Base-by-base conservation (phyloP, 64 coral and sea anemone species). In the Montipora efflorescens region DNA sequence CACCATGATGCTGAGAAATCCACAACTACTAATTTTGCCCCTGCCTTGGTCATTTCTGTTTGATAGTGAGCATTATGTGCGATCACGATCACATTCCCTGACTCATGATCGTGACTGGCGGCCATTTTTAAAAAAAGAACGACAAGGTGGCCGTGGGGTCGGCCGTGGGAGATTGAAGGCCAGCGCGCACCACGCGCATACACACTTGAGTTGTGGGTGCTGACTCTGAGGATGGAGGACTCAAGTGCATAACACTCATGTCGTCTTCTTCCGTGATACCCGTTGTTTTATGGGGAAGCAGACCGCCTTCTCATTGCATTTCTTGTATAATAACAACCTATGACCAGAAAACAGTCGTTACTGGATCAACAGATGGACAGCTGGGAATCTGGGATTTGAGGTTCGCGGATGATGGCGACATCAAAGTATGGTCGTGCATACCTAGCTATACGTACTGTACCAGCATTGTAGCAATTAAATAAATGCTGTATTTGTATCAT, bases 261-360 rank as follows among this genome's bases (percentile, higher is more conserved):
- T 96, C 98, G 48, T 92, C 95, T 47, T 99, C 98, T 14, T 91
- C 95, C 21, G 95, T 99, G 0, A 92, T 99, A 59, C 98, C 98
- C 4, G 79, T 99, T 1, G 76, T 99, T 78, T 93, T 99, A 18
- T 99, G 98, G 98, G 98, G 98, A 83, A 94, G 82, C 71, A 92
- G 92, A 46, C 95, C 98, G 72, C 98, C 98, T 28, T 90, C 95
- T 9, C 98, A 99, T 15, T 89, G 89, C 45, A 93, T 99, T 28
- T 96, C 95, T 19, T 96, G 98, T 87, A 96, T 99, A 59, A 94
- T 95, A 52, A 96, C 95, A 14, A 99, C 98, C 45, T 96, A 99
- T 80, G 95, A 99, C 69, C 98, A 99, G 47, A 96, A 96, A 83
- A 93, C 98, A 45, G 74, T 99, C 44, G 92, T 99, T 11, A 99